Conservation (phyloP, 2,797 vertebrate species). For the Pelochelys cantorii region DNA sequence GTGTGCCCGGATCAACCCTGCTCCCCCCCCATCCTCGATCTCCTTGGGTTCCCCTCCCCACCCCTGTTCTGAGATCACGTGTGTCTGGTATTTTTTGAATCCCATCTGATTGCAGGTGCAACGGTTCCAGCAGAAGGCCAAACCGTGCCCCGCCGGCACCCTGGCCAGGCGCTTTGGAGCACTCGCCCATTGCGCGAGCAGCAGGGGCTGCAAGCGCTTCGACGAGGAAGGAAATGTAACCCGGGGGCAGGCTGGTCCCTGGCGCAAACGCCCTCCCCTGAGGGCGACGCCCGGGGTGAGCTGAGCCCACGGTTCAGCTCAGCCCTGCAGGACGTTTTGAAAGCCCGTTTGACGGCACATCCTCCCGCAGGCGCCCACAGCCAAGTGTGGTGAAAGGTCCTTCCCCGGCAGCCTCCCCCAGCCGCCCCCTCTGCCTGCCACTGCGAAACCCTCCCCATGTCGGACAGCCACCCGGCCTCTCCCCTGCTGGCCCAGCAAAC, state of each 20-base stretch:
- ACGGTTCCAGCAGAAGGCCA: neutral
- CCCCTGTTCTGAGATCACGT: too few species aligned
- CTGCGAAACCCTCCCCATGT: neutral
- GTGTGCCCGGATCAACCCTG: too few species aligned
- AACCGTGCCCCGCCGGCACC: neutral
- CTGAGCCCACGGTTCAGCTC: neutral
- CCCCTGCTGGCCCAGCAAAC: neutral
- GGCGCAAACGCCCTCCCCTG: rapidly evolving
- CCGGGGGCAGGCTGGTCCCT: neutral
- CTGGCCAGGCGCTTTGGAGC: neutral
- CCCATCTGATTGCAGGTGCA: too few species aligned
- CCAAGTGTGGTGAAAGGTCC: neutral
- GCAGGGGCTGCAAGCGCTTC: neutral
- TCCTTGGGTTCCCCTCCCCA: too few species aligned
- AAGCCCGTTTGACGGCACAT: slow-evolving; percentile 11
- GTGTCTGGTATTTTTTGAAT: too few species aligned
- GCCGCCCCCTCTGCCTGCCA: neutral
- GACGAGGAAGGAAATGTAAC: neutral
- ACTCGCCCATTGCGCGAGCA: rapidly evolving
- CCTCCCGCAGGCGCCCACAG: neutral
- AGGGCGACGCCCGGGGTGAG: neutral
- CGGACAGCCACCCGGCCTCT: neutral
- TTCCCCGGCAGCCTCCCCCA: rapidly evolving
- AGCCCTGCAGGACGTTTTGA: neutral
- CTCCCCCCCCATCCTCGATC: too few species aligned